Evolutionary conservation across 2,797 vertebrate genomes (phyloP).

Genomic region (Falco concolor): DNA sequence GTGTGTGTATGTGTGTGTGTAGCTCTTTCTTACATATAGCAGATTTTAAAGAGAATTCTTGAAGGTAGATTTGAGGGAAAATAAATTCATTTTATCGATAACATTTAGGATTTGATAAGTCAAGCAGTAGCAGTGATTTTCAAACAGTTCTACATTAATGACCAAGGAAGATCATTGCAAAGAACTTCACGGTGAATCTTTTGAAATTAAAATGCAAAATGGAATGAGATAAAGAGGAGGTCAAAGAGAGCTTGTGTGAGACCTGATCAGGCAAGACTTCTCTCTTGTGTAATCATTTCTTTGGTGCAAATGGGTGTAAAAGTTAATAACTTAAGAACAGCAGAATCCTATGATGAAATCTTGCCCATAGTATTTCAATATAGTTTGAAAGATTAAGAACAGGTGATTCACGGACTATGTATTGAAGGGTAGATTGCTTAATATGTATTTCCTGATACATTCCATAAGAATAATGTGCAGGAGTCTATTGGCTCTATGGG

Average conservation of each 20-base stretch:
- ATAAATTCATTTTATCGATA: not conserved
- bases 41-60: not conserved
- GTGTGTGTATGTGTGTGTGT: no score
- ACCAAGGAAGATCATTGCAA: not conserved
- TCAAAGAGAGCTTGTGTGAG: not conserved
- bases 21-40: not conserved
- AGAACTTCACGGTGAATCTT: not conserved
- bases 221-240: not conserved
- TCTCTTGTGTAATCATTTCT: slow-evolving; percentile 7
- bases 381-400: not conserved
- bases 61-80: not conserved
- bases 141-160: not conserved
- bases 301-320: not conserved
- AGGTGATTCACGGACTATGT: not conserved
- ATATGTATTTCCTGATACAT: not conserved
- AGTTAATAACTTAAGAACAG: slow-evolving; percentile 19
- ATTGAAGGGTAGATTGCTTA: not conserved
- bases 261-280: slow-evolving; percentile 16
- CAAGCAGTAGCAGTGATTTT: not conserved
- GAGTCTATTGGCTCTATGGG: not conserved
- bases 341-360: not conserved
- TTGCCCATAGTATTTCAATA: not conserved
- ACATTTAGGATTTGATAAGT: not conserved
- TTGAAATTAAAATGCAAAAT: not conserved
- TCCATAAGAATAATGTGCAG: not conserved